Percentiles rank a stretch among this genome's conserved stretches.
phyloP scores from a whole-genome alignment of 1,140 invertebrate species.

The Physella acuta region DNA sequence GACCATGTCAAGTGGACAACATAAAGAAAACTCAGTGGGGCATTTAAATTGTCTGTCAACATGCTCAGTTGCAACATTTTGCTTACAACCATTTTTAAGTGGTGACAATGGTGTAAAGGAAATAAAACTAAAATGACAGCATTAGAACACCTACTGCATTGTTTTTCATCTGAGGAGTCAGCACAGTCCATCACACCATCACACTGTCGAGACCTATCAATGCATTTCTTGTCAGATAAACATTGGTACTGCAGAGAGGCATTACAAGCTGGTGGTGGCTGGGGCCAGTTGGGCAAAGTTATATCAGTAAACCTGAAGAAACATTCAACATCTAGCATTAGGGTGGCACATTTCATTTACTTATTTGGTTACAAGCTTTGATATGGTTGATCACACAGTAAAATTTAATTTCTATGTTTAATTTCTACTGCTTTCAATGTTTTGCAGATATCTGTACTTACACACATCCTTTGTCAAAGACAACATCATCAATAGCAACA shows the following conservation, averaged over 20 bases:
- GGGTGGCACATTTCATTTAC: no score
- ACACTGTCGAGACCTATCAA: background rate
- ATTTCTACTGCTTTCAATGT: no score
- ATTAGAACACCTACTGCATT: conserved; percentile 21
- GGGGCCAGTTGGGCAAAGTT: background rate
- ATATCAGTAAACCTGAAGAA: background rate
- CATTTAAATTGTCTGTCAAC: no score
- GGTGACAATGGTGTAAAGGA: no score
- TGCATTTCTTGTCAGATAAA: background rate
- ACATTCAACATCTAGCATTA: no score
- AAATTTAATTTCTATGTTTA: background rate
- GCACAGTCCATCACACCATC: conserved; percentile 9
- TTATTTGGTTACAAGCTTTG: background rate
- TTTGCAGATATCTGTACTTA: background rate
- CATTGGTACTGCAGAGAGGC: conserved; percentile 9
- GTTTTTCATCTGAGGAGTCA: conserved; percentile 15
- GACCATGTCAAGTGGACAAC: no score
- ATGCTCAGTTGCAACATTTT: no score
- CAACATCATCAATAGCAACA: conserved; percentile 59
- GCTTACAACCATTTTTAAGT: no score
- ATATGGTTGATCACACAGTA: background rate
- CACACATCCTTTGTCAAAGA: conserved; percentile 26
- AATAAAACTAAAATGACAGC: no score
- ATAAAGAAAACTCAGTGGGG: no score
- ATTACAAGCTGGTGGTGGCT: background rate